Evolutionary conservation across 2,888 invertebrate species (phyloP).

Genomic region (Aphidoletes aphidimyza): DNA sequence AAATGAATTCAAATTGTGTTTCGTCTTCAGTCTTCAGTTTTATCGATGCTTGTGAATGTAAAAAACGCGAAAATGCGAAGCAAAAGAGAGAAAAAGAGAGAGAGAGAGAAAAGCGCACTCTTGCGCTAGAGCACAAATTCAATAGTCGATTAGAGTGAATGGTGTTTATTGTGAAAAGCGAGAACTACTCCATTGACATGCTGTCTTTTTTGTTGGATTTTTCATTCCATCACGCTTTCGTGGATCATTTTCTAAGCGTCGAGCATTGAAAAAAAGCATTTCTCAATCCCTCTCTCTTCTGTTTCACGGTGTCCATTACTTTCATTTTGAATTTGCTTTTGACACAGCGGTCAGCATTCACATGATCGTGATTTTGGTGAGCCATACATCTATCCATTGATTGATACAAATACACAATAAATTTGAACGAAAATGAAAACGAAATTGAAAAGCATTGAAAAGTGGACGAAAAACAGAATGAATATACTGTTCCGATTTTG

Average conservation of each 20-base stretch:
- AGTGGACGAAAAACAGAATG: no score
- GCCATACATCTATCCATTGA: neutral
- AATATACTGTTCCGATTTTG: neutral
- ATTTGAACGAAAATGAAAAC: neutral
- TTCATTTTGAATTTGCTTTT: neutral
- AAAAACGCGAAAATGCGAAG: constrained; percentile 26
- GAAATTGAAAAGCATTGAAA: neutral
- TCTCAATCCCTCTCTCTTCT: neutral
- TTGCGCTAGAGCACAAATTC: neutral
- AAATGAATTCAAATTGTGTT: constrained; percentile 17
- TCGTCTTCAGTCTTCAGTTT: neutral
- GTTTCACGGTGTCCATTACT: neutral
- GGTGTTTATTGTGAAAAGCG: neutral
- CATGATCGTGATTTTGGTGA: neutral
- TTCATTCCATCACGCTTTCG: no score
- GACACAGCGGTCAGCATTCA: neutral
- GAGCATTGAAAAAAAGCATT: neutral
- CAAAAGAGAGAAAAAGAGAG: neutral
- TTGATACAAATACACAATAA: neutral
- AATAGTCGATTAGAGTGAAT: neutral
- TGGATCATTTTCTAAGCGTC: no score
- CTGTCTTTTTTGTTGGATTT: neutral
- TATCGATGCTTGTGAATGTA: neutral
- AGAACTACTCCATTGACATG: constrained; percentile 15
- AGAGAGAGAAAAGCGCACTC: neutral